Percentiles rank a stretch among this genome's conserved stretches.
Evolutionary conservation across 2,888 invertebrate genomes (phyloP).

Genomic region (Agrenia bidenticulata): DNA sequence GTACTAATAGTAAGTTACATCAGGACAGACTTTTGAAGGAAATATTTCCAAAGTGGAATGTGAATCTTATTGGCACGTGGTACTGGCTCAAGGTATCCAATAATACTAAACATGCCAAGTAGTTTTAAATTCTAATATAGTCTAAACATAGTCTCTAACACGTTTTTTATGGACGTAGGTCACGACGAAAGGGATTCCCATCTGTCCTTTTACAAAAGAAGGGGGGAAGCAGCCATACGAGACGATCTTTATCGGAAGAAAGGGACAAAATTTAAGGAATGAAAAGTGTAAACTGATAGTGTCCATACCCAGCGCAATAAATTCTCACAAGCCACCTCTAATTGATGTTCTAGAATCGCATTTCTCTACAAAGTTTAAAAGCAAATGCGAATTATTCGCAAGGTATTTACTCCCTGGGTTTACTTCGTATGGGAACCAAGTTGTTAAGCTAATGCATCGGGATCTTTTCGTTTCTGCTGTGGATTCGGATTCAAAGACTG

Average conservation of each 20-base stretch:
- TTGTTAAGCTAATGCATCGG: conserved; percentile 61
- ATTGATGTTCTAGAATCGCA: conserved; percentile 52
- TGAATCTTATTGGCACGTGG: conserved; percentile 72
- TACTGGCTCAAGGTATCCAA: conserved; percentile 77
- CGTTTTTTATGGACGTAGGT: too few species aligned
- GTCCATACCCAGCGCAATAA: conserved; percentile 86
- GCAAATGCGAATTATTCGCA: conserved; percentile 86
- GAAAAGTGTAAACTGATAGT: conserved; percentile 63
- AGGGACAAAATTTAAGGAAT: neutral
- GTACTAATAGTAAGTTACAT: conserved; percentile 74
- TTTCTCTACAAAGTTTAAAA: conserved; percentile 43
- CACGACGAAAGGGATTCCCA: conserved; percentile 67
- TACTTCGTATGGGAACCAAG: conserved; percentile 85
- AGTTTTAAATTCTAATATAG: too few species aligned
- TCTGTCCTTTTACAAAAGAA: conserved; percentile 67
- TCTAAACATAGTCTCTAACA: too few species aligned
- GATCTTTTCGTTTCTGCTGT: neutral
- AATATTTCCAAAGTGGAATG: conserved; percentile 78
- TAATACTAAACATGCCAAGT: too few species aligned
- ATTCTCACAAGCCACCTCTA: conserved; percentile 93
- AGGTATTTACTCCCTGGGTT: conserved; percentile 82
- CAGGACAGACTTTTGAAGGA: conserved; percentile 65
- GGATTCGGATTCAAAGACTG: neutral
- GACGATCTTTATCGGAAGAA: conserved; percentile 66
- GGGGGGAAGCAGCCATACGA: conserved; percentile 87